These are phyloP conservation scores for Hippoglossus stenolepis DNA, from an alignment of 2,113 vertebrate species.

Conservation along the genomic window DNA sequence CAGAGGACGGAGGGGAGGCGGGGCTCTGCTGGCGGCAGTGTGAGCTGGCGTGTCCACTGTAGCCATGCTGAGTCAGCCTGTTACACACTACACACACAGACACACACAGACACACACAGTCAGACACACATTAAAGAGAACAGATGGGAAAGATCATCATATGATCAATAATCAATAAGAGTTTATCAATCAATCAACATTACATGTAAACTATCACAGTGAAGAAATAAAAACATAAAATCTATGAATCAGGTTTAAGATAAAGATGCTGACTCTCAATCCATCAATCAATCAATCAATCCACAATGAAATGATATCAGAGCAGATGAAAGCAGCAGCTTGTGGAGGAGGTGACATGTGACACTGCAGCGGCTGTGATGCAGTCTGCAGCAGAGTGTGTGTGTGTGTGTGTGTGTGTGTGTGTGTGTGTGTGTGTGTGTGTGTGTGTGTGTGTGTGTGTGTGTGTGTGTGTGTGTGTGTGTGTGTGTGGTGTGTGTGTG, in stretches of 20 bases:
- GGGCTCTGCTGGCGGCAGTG: conserved; percentile 88
- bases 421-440: conserved; percentile 10
- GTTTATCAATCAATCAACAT: too few species aligned
- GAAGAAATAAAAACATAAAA: too few species aligned
- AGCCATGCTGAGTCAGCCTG: conserved; percentile 88
- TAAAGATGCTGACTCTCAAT: too few species aligned
- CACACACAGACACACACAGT: conserved; percentile 30
- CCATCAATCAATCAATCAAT: not conserved
- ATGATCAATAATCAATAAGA: not conserved
- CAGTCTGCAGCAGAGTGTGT: conserved; percentile 22
- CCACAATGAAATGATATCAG: not conserved
- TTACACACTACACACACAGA: conserved; percentile 85
- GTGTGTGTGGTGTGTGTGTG: conserved; percentile 4
- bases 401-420: conserved; percentile 18
- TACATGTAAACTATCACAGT: too few species aligned
- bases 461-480: conserved; percentile 17
- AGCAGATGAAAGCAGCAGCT: not conserved
- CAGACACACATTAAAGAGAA: not conserved
- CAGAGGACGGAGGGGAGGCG: conserved; percentile 72
- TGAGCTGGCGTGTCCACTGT: conserved; percentile 74
- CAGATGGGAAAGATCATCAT: not conserved
- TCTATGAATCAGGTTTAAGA: too few species aligned
- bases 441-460: conserved; percentile 6
- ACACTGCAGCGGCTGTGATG: conserved; percentile 44
- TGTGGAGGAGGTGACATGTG: conserved; percentile 7